Evolutionary conservation across 2,797 vertebrate genomes (phyloP), one percentile per base, ranked within the genome.

Genomic region (Darevskia nairensis): DNA sequence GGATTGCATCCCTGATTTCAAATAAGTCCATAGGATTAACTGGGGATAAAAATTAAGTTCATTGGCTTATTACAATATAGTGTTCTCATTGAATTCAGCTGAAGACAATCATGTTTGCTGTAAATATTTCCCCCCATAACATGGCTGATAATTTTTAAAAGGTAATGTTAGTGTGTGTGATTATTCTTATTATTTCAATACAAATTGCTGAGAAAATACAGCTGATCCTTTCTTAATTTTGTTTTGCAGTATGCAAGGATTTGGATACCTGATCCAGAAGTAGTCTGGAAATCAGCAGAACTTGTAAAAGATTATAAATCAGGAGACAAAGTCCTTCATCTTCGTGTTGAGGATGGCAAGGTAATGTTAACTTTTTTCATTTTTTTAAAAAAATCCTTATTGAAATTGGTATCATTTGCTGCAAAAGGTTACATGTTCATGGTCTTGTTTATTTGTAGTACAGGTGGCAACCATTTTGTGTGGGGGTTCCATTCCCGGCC

Each of bases 221-320:
- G n/a, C 17, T 23, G 32, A 64, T n/a, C 9, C 23, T 81, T 89
- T 90, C 46, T 8, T 66, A 84, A 82, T 80, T 91, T 80, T 96
- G 41, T 94, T 6, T 92, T 96, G 85, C 96, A 99, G 99, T 97
- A 97, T 95, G 98, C 99, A 92, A 97, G 99, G 96, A 98, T 99
- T 92, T 99, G 99, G 99, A 99, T 99, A 93, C 98, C 99, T 25
- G 98, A 99, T 94, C 96, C 97, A 7, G 99, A 99, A 88, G 98
- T 99, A 46, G 99, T 99, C 29, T 99, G 99, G 99, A 99, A 98
- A 95, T 99, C 99, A 35, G 99, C 99, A 86, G 98, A 99, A 94
- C 97, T 99, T 81, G 97, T 95, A 29, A 99, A 98, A 95, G 98
- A 99, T 96, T 99, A 99, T 96, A 99, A 98, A 93, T 97, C 97